Base-by-base conservation (phyloP, 2,888 invertebrate species). In the Chloromyia formosa region DNA sequence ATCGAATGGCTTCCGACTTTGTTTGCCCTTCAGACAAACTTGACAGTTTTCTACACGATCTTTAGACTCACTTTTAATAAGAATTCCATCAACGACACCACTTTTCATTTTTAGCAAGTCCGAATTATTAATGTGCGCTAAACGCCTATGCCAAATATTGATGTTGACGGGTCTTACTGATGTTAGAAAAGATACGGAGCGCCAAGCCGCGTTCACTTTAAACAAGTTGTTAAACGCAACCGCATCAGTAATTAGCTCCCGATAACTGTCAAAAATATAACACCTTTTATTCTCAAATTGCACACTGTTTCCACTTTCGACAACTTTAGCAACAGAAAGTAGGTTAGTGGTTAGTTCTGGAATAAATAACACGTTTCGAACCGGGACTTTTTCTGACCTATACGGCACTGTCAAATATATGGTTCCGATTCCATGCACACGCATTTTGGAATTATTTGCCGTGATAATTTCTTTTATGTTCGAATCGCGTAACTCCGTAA, bases 261-360 rank as follows among this genome's bases (percentile, higher is more conserved):
- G 49, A 23, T 60, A n/a, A 40, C 27, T 2, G 20, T 73, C 16
- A 40, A 60, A 20, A 68, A 75, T 45, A 27, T 12, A 20, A 49
- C 61, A 73, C 14, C 73, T 40, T 1, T 62, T 40, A 3, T 1
- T 40, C 14, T n/a, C 2, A 42, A 35, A 75, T 76, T 35, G 3
- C 2, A 35, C 27, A 35, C 27, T 35, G 7, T 35, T 35, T 35
- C 27, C 27, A 35, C 27, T 35, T 35, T 35, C 27, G 27, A 35
- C 27, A 35, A 35, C 7, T 35, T 35, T 35, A 35, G 27, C 27
- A 10, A 78, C 78, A 20, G 78, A 78, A 9, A 79, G 62, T 60
- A 79, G 75, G 56, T 79, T 79, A 18, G 69, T 14, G 75, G 56
- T 79, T 79, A 18, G 69, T 14, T 77, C 73, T 27, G 77, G 78